phyloP scores from a whole-genome alignment of 2,888 invertebrate genomes.

The Phragmatobia fuliginosa region DNA sequence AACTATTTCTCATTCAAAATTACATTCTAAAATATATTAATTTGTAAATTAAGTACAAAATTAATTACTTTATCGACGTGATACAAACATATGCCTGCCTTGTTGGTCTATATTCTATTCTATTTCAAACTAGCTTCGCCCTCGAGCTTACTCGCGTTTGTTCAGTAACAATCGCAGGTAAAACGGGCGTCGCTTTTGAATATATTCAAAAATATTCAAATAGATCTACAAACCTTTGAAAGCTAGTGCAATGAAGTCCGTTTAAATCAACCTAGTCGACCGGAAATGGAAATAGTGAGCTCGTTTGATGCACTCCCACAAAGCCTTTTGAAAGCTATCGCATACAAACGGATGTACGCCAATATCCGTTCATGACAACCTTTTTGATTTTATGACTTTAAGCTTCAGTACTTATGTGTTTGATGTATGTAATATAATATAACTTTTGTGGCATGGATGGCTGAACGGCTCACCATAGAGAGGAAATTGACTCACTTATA shows the following conservation, averaged over 20 bases:
- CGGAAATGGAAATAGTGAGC: slow-evolving; percentile 53
- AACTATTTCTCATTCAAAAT: no score
- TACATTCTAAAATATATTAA: no score
- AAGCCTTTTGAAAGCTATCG: slow-evolving; percentile 38
- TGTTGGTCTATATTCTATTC: no score
- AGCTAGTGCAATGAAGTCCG: slow-evolving; percentile 15
- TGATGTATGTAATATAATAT: background rate
- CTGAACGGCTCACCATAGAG: no score
- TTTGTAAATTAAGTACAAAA: no score
- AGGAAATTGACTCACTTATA: no score
- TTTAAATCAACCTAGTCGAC: slow-evolving; percentile 14
- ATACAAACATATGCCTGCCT: no score
- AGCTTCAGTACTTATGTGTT: background rate
- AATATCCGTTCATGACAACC: slow-evolving; percentile 32
- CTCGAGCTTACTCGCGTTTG: no score
- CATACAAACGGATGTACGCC: slow-evolving; percentile 27
- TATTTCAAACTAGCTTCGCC: no score
- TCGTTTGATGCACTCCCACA: slow-evolving; percentile 49
- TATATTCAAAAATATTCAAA: background rate
- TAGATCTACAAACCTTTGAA: background rate
- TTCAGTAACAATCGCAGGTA: no score
- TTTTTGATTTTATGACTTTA: slow-evolving; percentile 22
- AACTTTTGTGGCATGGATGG: background rate
- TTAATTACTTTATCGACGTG: no score
- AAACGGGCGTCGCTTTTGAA: no score